Evolutionary conservation across 2,113 vertebrate genomes (phyloP).

Genomic region (Corythoichthys haematopterus): DNA sequence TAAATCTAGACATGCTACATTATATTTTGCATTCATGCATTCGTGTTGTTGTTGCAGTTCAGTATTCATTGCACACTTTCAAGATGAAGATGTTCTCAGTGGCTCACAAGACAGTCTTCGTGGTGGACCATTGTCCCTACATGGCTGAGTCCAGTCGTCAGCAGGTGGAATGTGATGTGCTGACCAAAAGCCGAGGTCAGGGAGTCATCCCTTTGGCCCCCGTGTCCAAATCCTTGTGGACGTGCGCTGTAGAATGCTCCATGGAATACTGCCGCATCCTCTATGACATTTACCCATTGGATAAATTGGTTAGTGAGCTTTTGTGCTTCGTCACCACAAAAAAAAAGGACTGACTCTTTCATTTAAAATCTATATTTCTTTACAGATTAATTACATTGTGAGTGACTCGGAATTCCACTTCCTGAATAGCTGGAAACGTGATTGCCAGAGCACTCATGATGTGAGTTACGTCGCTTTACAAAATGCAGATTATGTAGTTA

Average conservation of each 20-base stretch:
- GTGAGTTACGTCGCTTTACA: slow-evolving; percentile 58
- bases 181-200: slow-evolving; percentile 91
- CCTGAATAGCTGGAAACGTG: slow-evolving; percentile 92
- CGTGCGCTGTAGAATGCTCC: slow-evolving; percentile 93
- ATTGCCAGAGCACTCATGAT: slow-evolving; percentile 93
- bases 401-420: slow-evolving; percentile 96
- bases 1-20: not conserved
- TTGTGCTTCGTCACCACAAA: not conserved
- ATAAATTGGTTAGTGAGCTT: slow-evolving; percentile 82
- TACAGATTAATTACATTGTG: slow-evolving; percentile 92
- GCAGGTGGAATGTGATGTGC: slow-evolving; percentile 95
- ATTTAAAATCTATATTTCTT: slow-evolving; percentile 11
- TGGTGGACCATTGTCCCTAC: slow-evolving; percentile 97
- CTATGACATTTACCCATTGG: slow-evolving; percentile 90
- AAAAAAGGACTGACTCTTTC: not conserved
- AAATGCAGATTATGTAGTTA: not conserved
- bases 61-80: not conserved
- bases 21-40: not conserved
- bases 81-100: slow-evolving; percentile 94
- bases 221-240: slow-evolving; percentile 96
- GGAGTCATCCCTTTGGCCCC: slow-evolving; percentile 94
- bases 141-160: slow-evolving; percentile 97
- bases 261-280: slow-evolving; percentile 98
- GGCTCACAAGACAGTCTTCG: slow-evolving; percentile 96
- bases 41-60: slow-evolving; percentile 7